These are phyloP conservation scores for Ceratina calcarata DNA, from an alignment of 1,140 invertebrate species.

Conservation along the genomic window DNA sequence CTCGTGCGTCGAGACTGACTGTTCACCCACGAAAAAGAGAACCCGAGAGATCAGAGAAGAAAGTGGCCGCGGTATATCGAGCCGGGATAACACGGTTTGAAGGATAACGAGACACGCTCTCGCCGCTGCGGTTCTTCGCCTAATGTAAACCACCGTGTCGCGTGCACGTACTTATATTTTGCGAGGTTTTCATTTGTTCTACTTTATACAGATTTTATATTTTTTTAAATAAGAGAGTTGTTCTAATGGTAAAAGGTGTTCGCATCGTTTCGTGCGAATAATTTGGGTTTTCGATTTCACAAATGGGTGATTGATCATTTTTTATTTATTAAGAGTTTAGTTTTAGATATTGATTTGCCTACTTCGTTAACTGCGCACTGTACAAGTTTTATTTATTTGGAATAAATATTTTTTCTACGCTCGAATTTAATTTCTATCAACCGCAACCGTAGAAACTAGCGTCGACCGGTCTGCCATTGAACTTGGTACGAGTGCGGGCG, in stretches of 20 bases:
- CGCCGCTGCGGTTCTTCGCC: too few species aligned
- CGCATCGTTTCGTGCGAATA: background rate
- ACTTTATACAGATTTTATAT: background rate
- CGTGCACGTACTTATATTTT: background rate
- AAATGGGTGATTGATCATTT: background rate
- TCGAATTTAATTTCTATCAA: background rate
- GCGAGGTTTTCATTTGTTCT: background rate
- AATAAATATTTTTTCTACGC: conserved; percentile 62
- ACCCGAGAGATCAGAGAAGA: conserved; percentile 37
- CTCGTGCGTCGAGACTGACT: conserved; percentile 18
- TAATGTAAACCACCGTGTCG: too few species aligned
- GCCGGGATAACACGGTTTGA: conserved; percentile 3
- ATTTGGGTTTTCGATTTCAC: conserved; percentile 3
- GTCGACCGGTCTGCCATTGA: background rate
- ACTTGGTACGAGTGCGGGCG: background rate
- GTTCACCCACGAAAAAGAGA: conserved; percentile 39
- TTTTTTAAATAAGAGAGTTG: too few species aligned
- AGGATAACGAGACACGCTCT: too few species aligned
- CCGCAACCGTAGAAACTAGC: too few species aligned
- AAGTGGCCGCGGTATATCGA: conserved; percentile 29
- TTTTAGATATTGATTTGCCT: background rate
- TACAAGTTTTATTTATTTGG: conserved; percentile 71
- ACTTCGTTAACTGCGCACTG: conserved; percentile 47
- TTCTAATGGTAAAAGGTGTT: conserved; percentile 10
- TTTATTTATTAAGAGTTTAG: background rate